Evolutionary conservation across 2,797 vertebrate genomes (phyloP).

Genomic region (Sebastolobus altivelis): DNA sequence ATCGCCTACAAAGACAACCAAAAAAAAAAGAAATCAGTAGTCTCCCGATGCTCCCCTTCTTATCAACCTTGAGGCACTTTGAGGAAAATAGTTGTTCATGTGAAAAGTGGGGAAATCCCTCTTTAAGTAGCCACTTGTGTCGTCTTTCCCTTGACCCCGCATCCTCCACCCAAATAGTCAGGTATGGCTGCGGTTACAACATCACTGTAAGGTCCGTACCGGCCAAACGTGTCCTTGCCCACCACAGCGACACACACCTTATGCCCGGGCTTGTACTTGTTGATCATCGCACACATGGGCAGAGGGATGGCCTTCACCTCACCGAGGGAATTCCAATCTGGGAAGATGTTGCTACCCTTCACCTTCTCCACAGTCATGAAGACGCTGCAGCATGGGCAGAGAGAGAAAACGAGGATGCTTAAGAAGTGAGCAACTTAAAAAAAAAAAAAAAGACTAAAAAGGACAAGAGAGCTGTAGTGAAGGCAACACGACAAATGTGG

Average conservation of each 20-base stretch:
- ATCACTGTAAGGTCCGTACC: constrained; percentile 72
- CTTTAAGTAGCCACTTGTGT: not conserved
- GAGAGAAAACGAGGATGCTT: fast-evolving
- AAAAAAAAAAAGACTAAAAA: not conserved
- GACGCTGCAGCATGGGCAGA: constrained; percentile 54
- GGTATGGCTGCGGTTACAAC: constrained; percentile 52
- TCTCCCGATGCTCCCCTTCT: not conserved
- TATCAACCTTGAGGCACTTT: not conserved
- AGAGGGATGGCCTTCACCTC: constrained; percentile 70
- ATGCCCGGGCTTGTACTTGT: constrained; percentile 64
- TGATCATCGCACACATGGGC: constrained; percentile 79
- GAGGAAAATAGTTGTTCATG: not conserved
- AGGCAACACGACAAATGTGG: not conserved
- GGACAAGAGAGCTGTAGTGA: no score
- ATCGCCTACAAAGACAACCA: not conserved
- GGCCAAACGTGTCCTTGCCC: constrained; percentile 72
- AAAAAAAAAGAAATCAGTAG: not conserved
- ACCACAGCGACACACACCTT: constrained; percentile 77
- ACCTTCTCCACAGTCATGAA: constrained; percentile 61
- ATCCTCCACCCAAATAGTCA: not conserved
- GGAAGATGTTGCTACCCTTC: constrained; percentile 62
- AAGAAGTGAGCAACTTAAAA: not conserved
- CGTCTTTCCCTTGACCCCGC: not conserved
- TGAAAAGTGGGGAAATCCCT: not conserved
- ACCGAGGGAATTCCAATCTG: constrained; percentile 59